phyloP scores from a whole-genome alignment of 2,797 vertebrate genomes.

The Sebastes variabilis region DNA sequence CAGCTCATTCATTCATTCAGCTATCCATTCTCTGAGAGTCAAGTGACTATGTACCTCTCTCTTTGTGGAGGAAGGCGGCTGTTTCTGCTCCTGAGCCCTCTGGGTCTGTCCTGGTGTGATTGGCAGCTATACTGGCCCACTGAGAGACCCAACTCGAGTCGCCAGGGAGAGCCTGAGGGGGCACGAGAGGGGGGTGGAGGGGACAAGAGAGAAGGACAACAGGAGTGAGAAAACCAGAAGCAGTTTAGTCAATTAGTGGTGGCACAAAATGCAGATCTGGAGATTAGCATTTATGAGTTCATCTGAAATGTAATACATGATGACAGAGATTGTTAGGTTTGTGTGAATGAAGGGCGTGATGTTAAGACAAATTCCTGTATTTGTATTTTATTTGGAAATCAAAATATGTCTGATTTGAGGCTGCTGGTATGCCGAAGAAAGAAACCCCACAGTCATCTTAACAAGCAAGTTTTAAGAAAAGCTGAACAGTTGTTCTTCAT shows the following conservation, averaged over 20 bases:
- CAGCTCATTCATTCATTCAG: not conserved
- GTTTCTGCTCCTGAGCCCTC: slow-evolving; percentile 89
- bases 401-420: not conserved
- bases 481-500: not conserved
- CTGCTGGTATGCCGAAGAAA: not conserved
- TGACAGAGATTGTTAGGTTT: not conserved
- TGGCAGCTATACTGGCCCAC: slow-evolving; percentile 96
- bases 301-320: not conserved
- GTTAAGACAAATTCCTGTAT: not conserved
- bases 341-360: not conserved
- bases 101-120: slow-evolving; percentile 93
- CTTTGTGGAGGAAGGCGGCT: slow-evolving; percentile 83
- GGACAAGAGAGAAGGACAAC: not conserved
- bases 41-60: slow-evolving; percentile 85
- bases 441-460: not conserved
- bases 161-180: slow-evolving; percentile 77
- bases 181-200: not conserved
- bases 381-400: not conserved
- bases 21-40: not conserved
- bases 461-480: not conserved
- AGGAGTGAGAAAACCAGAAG: not conserved
- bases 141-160: slow-evolving; percentile 92
- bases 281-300: not conserved
- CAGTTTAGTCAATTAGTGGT: not conserved
- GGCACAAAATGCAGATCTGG: not conserved